Evolutionary conservation across 2,888 invertebrate genomes (phyloP).

Genomic region (Trisateles emortualis): DNA sequence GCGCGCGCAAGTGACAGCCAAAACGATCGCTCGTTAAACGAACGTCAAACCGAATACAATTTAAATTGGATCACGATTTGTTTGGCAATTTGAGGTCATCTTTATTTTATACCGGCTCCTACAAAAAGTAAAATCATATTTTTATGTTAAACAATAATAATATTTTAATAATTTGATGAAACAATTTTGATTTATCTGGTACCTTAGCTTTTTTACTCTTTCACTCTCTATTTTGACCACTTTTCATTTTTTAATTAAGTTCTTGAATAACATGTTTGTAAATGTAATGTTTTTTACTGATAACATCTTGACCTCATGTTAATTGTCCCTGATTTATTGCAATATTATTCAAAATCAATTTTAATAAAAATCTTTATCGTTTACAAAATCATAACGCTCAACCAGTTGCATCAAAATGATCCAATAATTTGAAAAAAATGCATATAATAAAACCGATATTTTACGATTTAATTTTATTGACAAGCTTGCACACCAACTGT

Average conservation of each 20-base stretch:
- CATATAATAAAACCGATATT: conserved; percentile 6
- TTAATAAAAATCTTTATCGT: conserved; percentile 8
- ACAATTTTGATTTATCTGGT: neutral
- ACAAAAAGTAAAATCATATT: too few relatives aligned
- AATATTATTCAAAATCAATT: conserved; percentile 6
- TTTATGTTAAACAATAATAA: neutral
- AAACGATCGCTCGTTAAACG: conserved; percentile 53
- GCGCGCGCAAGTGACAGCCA: conserved; percentile 65
- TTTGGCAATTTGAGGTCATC: conserved; percentile 32
- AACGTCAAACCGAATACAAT: conserved; percentile 50
- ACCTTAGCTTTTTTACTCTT: too few relatives aligned
- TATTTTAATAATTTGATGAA: neutral
- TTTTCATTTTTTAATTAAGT: neutral
- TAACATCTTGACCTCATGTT: conserved; percentile 4
- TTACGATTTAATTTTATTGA: conserved; percentile 24
- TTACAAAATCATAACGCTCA: conserved; percentile 11
- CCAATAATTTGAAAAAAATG: conserved; percentile 7
- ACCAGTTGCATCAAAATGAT: conserved; percentile 8
- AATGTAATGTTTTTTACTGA: neutral
- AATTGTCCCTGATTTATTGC: conserved; percentile 10
- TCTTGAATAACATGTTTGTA: conserved; percentile 1
- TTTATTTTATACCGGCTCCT: conserved; percentile 7
- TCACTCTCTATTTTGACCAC: too few relatives aligned
- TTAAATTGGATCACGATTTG: conserved; percentile 69
- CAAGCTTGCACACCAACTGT: conserved; percentile 5